Evolutionary conservation across 2,888 invertebrate species (phyloP).

Genomic region (Calliphora vomitoria): DNA sequence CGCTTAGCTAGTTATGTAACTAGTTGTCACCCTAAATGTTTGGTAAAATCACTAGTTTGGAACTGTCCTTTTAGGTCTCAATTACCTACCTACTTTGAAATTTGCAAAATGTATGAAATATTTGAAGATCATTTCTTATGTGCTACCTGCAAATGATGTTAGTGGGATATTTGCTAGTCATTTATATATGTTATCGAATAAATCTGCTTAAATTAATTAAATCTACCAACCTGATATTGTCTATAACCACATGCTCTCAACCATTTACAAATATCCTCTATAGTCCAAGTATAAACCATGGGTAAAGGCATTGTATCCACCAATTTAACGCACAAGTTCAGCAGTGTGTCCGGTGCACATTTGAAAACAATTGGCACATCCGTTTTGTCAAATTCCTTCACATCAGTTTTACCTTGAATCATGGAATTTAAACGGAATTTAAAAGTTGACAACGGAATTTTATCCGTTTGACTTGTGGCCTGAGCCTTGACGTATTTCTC

Average conservation of each 20-base stretch:
- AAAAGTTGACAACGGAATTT: constrained; percentile 68
- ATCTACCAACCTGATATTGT: constrained; percentile 85
- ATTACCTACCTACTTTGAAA: too few species aligned
- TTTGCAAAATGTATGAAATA: too few species aligned
- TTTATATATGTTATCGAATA: too few species aligned
- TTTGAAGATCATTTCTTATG: too few species aligned
- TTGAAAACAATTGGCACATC: constrained; percentile 78
- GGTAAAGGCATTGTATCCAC: constrained; percentile 85
- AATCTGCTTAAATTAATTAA: not conserved
- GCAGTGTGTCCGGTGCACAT: constrained; percentile 84
- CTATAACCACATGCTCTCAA: constrained; percentile 85
- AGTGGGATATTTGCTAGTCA: too few species aligned
- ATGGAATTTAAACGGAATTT: constrained; percentile 69
- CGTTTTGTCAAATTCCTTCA: constrained; percentile 69
- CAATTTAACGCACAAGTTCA: constrained; percentile 81
- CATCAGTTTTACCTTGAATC: constrained; percentile 81
- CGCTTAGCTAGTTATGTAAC: too few species aligned
- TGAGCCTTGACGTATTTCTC: constrained; percentile 70
- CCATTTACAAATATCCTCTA: constrained; percentile 85
- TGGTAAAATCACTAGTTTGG: too few species aligned
- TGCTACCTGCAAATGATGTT: too few species aligned
- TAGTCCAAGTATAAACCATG: constrained; percentile 85
- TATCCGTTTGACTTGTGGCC: not conserved
- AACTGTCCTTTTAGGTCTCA: too few species aligned
- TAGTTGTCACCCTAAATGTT: too few species aligned